Evolutionary conservation across 2,797 vertebrate genomes (phyloP), one percentile per base, ranked within the genome.

Genomic region (Siniperca scherzeri): DNA sequence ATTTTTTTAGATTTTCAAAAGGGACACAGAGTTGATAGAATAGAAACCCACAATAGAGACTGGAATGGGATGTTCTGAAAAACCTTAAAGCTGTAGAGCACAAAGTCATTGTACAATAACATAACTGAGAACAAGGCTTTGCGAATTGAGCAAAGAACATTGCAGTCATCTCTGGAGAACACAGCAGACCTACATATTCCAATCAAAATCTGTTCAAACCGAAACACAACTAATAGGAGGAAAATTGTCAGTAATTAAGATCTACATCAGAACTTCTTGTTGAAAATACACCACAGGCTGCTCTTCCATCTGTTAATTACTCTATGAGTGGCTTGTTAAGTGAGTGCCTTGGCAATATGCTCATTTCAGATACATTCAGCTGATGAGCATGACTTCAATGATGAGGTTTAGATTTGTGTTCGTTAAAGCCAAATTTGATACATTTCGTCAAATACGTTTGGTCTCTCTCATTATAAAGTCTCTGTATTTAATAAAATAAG

Each of bases 231-330:
- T 88, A 92, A 89, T 91, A 64, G 78, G 72, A 82, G 60, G 57
- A 30, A 89, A 88, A 91, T 80, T 90, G 91, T 86, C 83, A 80
- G 87, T 91, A 92, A 94, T 93, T 94, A 90, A 92, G 91, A 93
- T 89, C 73, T 91, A 90, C 83, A 91, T 91, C 87, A 90, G 74
- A 86, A 91, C 53, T 87, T 91, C 75, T 85, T 82, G 78, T 87
- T 77, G 80, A 87, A 92, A 91, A 88, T 72, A 72, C 86, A 89
- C 91, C 88, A 88, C 91, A 91, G 86, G 85, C 90, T 90, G 88
- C 76, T 90, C 62, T 83, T 83, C 90, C 92, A 92, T 93, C 91
- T 93, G 93, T 82, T 94, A 91, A 91, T 94, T 94, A 92, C 81
- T 84, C 81, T 84, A 59, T 12, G 81, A 92, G 87, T 82, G 86